These are phyloP conservation scores for Lepus townsendii DNA, from an alignment of 2,797 vertebrate genomes.

Conservation along the genomic window DNA sequence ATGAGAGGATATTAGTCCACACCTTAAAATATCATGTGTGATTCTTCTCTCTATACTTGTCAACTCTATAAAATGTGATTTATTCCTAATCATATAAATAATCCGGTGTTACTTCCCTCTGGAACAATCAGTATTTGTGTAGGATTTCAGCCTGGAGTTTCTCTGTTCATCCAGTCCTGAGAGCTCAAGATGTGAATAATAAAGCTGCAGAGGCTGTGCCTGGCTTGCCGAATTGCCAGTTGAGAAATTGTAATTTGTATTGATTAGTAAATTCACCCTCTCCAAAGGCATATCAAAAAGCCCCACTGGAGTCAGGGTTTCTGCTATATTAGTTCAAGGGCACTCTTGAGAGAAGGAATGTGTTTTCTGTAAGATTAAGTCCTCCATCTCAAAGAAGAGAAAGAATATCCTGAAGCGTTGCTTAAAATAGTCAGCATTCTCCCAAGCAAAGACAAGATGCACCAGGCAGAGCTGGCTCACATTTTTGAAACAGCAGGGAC, in stretches of 20 bases:
- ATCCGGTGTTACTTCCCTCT: neutral
- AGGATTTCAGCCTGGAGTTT: neutral
- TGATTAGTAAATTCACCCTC: constrained; percentile 77
- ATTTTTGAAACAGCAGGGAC: neutral
- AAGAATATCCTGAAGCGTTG: constrained; percentile 63
- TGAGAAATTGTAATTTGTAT: constrained; percentile 79
- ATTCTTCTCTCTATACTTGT: neutral
- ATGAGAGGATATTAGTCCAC: neutral
- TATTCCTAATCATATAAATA: neutral
- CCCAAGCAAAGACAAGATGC: constrained; percentile 1
- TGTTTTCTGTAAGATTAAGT: constrained; percentile 78
- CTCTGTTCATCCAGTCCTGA: neutral
- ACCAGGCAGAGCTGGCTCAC: neutral
- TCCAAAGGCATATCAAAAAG: constrained; percentile 68
- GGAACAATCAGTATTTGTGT: constrained; percentile 28
- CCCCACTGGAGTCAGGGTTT: constrained; percentile 53
- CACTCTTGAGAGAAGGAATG: constrained; percentile 73
- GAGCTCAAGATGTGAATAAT: constrained; percentile 22
- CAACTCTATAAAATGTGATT: neutral
- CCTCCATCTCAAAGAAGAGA: constrained; percentile 59
- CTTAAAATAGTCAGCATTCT: constrained; percentile 64
- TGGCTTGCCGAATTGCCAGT: neutral
- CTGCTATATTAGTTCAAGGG: constrained; percentile 68
- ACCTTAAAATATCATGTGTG: neutral
- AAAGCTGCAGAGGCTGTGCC: neutral